phyloP scores from a whole-genome alignment of 2,113 vertebrate genomes.

The Bubalus kerabau region DNA sequence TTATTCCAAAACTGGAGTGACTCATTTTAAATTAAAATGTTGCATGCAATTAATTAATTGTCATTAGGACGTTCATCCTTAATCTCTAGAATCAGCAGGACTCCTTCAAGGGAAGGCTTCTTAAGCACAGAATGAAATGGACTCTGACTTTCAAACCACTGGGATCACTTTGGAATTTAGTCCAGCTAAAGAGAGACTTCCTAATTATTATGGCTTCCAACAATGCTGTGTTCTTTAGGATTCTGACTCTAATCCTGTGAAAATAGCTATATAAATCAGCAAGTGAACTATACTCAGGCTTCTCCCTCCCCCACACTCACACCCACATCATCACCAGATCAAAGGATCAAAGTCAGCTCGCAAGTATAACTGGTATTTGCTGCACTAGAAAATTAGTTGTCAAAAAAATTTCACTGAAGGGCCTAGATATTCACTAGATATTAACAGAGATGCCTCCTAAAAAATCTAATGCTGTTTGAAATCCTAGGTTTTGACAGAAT shows the following conservation, averaged over 20 bases:
- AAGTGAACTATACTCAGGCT: constrained; percentile 60
- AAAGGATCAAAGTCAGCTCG: constrained; percentile 51
- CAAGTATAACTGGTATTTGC: constrained; percentile 39
- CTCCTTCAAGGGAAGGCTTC: constrained; percentile 43
- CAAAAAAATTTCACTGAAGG: constrained; percentile 49
- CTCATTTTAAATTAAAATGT: constrained; percentile 45
- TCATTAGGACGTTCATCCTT: constrained; percentile 48
- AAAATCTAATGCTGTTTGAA: not conserved
- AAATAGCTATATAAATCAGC: constrained; percentile 56
- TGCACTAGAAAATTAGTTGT: constrained; percentile 41
- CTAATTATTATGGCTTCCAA: constrained; percentile 67
- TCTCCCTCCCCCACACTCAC: constrained; percentile 10
- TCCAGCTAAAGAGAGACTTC: constrained; percentile 43
- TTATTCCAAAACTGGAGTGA: constrained; percentile 18
- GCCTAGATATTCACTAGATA: constrained; percentile 31
- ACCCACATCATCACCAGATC: constrained; percentile 45
- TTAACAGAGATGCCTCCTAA: constrained; percentile 38
- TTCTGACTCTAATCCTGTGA: constrained; percentile 60
- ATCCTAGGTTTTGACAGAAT: constrained; percentile 51
- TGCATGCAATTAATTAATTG: constrained; percentile 59
- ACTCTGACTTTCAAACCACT: constrained; percentile 29
- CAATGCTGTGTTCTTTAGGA: constrained; percentile 43
- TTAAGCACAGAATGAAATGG: constrained; percentile 60
- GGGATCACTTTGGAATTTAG: constrained; percentile 49
- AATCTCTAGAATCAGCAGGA: constrained; percentile 55